Evolutionary conservation across 2,888 invertebrate species (phyloP).

Genomic region (Chrysolina americana): DNA sequence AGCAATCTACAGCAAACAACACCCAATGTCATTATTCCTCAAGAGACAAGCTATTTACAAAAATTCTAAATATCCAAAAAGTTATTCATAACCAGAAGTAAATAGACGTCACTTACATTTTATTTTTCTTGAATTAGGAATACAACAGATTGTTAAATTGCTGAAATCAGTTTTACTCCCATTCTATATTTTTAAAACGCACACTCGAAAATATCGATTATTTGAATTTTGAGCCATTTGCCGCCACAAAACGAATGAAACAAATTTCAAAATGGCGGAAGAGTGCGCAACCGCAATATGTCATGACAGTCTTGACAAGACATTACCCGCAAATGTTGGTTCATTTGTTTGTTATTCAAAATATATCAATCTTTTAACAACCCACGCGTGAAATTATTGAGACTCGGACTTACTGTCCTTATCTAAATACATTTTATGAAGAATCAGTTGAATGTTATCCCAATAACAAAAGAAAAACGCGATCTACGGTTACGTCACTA

Average conservation of each 20-base stretch:
- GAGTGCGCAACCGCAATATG: slow-evolving; percentile 40
- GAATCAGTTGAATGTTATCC: slow-evolving; percentile 51
- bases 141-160: slow-evolving; percentile 45
- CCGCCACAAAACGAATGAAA: slow-evolving; percentile 62
- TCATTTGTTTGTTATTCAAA: slow-evolving; percentile 59
- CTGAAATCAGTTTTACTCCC: slow-evolving; percentile 5
- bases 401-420: slow-evolving; percentile 48
- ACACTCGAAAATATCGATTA: slow-evolving; percentile 62
- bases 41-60: no score
- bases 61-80: no score
- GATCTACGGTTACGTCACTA: slow-evolving; percentile 68
- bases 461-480: slow-evolving; percentile 59
- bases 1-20: no score
- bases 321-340: slow-evolving; percentile 58
- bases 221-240: slow-evolving; percentile 58
- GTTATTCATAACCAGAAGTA: background rate
- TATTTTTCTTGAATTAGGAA: slow-evolving; percentile 1
- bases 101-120: slow-evolving; percentile 21
- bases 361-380: slow-evolving; percentile 56
- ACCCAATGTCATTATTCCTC: no score
- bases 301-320: slow-evolving; percentile 58
- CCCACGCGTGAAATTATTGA: slow-evolving; percentile 47
- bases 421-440: slow-evolving; percentile 48
- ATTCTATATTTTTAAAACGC: slow-evolving; percentile 51
- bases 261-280: slow-evolving; percentile 47